These are phyloP conservation scores for Camarhynchus parvulus DNA, from an alignment of 2,113 vertebrate genomes.

Conservation along the genomic window DNA sequence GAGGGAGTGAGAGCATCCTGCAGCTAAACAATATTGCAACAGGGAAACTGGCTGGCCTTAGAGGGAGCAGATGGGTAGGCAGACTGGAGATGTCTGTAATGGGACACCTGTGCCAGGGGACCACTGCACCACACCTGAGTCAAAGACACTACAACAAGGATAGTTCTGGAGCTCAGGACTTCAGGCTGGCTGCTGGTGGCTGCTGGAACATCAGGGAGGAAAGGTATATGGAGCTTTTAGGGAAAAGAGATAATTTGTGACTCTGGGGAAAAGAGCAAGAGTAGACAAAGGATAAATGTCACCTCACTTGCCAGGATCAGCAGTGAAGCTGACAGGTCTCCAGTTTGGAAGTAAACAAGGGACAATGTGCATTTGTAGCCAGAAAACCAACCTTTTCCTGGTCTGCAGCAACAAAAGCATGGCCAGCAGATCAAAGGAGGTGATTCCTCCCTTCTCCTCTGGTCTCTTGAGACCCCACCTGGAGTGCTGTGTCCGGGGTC, in stretches of 20 bases:
- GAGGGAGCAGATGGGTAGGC: background rate
- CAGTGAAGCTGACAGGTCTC: background rate
- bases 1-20: background rate
- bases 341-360: background rate
- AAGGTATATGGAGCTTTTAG: background rate
- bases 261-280: background rate
- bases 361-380: background rate
- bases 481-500: rapidly evolving
- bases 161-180: background rate
- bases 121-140: background rate
- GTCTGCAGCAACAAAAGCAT: rapidly evolving
- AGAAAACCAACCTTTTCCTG: background rate
- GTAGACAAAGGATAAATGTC: background rate
- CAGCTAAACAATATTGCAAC: background rate
- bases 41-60: background rate
- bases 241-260: background rate
- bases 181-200: background rate
- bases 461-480: background rate
- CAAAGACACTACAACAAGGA: background rate
- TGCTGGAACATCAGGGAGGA: background rate
- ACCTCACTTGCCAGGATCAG: background rate
- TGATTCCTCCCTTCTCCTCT: background rate
- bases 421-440: background rate
- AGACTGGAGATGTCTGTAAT: background rate
- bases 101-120: background rate